Evolutionary conservation across 2,797 vertebrate species (phyloP).

Genomic region (Squalus acanthias): DNA sequence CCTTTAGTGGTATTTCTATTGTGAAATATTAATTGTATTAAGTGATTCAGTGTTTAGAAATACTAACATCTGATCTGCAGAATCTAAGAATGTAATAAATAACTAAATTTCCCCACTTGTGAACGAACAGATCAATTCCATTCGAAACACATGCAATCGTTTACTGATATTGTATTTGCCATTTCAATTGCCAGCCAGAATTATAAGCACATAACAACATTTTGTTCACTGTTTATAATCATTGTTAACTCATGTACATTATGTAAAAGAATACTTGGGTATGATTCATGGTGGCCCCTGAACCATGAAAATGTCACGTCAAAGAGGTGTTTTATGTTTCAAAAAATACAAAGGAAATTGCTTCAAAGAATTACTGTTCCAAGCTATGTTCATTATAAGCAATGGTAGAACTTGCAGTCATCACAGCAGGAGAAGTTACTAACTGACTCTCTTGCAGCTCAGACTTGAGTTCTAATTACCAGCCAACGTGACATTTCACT

Average conservation of each 20-base stretch:
- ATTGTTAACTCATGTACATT: not conserved
- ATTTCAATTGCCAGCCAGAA: not conserved
- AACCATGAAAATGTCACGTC: not conserved
- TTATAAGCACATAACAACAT: not conserved
- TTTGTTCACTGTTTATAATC: not conserved
- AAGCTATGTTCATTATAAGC: not conserved
- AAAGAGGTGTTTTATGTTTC: not conserved
- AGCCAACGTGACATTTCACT: not conserved
- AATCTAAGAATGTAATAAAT: not conserved
- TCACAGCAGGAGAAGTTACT: not conserved
- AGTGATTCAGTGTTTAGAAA: not conserved
- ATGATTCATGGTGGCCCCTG: not conserved
- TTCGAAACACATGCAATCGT: not conserved
- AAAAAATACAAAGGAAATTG: not conserved
- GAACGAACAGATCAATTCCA: not conserved
- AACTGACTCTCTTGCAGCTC: not conserved
- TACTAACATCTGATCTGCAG: not conserved
- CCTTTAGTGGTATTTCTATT: not conserved
- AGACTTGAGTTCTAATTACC: not conserved
- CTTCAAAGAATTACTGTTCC: not conserved
- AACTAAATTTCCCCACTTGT: not conserved
- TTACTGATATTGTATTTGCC: not conserved
- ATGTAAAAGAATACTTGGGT: not conserved
- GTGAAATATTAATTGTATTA: not conserved
- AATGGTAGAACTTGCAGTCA: not conserved